phyloP scores from a whole-genome alignment of 2,888 invertebrate species.

The Merodon equestris region DNA sequence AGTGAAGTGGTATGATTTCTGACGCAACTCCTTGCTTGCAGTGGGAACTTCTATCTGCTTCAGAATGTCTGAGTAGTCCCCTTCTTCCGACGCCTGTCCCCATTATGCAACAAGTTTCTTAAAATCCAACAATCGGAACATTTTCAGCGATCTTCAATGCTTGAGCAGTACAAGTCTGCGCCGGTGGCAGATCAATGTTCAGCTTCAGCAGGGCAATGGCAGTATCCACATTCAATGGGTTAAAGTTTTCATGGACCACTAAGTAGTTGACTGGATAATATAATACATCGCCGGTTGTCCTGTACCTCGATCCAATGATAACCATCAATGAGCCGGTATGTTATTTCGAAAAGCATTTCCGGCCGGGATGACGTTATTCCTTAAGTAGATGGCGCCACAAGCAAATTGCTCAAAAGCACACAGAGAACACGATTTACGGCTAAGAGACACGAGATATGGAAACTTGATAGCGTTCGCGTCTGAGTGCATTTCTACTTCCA shows the following conservation, averaged over 20 bases:
- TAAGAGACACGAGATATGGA: constrained; percentile 79
- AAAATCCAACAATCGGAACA: constrained; percentile 71
- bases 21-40: constrained; percentile 25
- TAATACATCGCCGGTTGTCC: constrained; percentile 73
- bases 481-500: constrained; percentile 25
- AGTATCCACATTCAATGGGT: constrained; percentile 72
- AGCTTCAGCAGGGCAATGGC: constrained; percentile 79
- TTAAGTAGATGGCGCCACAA: constrained; percentile 78
- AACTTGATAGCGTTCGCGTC: constrained; percentile 75
- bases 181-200: constrained; percentile 78
- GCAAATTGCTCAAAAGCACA: constrained; percentile 74
- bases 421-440: constrained; percentile 27
- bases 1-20: constrained; percentile 7
- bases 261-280: constrained; percentile 71
- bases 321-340: constrained; percentile 42
- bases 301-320: constrained; percentile 72
- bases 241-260: constrained; percentile 71
- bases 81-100: constrained; percentile 69
- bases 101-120: constrained; percentile 74
- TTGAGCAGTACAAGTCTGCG: constrained; percentile 72
- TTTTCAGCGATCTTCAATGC: constrained; percentile 73
- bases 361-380: constrained; percentile 77
- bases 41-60: constrained; percentile 2
- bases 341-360: constrained; percentile 77
- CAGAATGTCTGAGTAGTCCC: constrained; percentile 35